Base-by-base conservation (phyloP, 2,113 vertebrate genomes). In the Tapirus terrestris region DNA sequence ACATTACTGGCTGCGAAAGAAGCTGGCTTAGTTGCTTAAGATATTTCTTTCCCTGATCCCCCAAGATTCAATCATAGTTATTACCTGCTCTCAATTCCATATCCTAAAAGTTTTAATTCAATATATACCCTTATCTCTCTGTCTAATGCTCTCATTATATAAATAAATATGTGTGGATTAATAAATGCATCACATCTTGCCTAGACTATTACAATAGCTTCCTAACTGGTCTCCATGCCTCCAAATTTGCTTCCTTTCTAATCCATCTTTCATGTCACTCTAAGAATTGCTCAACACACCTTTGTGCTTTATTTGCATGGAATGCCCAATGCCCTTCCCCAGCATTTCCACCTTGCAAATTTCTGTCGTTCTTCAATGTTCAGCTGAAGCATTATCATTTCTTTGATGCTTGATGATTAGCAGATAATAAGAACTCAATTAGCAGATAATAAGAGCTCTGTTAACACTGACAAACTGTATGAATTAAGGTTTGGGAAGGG, bases 401-500 rank as follows among this genome's bases (percentile, higher is more conserved):
- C n/a, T 83, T 43, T 76, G 63, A 79, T 76, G 29, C 23, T 36
- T 63, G n/a, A 68, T 94, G 45, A 70, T 39, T 72, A 89, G 61
- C n/a, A 94, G 21, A 72, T 56, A 73, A 18, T 51, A 75, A 83
- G 6, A 83, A 51, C 43, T 92, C 82, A 77, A 61, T 89, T 63
- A 96, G 87, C 18, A 72, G 21, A 72, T 36, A 73, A 18, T 60
- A 75, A 83, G 5, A 83, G 58, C 43, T 92, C 82, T 67, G 61
- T 89, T 63, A 96, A 90, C 18, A 72, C 1, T 45, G 36, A 36
- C 4, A 61, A 68, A 81, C 31, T 96, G 4, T 72, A 87, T 88
- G 48, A 93, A 95, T 53, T 82, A 89, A 95, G 13, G 27, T 39
- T 82, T 82, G 31, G n/a, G 51, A 90, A 92, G 23, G 87, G 53